These are phyloP conservation scores for Dasypus novemcinctus DNA, from an alignment of 2,113 vertebrate genomes.

Conservation along the genomic window DNA sequence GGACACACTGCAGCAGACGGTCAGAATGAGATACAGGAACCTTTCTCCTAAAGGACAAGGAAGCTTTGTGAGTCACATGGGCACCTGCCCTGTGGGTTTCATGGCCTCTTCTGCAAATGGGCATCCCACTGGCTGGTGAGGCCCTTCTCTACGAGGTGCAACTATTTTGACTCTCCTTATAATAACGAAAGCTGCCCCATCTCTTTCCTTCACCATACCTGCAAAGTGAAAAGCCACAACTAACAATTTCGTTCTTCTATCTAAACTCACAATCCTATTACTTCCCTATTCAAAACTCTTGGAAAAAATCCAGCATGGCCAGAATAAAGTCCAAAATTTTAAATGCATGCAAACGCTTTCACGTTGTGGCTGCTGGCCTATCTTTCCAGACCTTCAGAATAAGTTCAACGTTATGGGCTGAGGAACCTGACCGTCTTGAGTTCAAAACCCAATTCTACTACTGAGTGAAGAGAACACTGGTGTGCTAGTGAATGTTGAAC, in stretches of 20 bases:
- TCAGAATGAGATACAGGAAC: background rate
- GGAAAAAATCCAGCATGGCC: background rate
- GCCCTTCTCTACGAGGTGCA: background rate
- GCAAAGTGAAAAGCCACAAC: background rate
- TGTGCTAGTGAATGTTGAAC: background rate
- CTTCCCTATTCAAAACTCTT: background rate
- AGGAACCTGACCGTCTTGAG: background rate
- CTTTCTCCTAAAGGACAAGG: constrained; percentile 43
- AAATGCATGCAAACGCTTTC: background rate
- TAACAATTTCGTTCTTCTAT: background rate
- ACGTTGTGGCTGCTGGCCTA: background rate
- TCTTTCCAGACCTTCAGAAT: background rate
- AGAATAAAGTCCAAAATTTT: background rate
- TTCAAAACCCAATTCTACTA: background rate
- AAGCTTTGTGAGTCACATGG: background rate
- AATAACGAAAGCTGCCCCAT: background rate
- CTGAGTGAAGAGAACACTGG: background rate
- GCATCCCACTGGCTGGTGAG: background rate
- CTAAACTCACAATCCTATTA: background rate
- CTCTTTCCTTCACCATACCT: background rate
- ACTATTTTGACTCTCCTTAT: background rate
- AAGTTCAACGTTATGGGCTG: background rate
- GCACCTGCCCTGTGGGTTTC: background rate
- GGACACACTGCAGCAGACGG: background rate
- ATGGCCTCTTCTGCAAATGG: background rate